Evolutionary conservation across 2,797 vertebrate species (phyloP), one percentile per base, ranked within the genome.

Genomic region (Myripristis jacobus): DNA sequence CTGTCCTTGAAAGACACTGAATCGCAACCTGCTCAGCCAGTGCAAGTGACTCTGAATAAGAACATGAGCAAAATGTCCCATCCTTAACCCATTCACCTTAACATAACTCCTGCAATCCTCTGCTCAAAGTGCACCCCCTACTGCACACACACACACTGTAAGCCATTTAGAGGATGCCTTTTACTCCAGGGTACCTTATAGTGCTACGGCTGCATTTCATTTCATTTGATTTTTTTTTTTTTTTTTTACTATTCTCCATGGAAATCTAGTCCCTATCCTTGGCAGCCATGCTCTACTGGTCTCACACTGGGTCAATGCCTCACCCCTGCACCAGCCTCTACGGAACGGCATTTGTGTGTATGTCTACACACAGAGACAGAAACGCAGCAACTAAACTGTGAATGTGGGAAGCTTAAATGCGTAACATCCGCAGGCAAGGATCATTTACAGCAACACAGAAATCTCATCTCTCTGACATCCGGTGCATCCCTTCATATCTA

Each of bases 391-490:
- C 22, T 19, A 19, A 3, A 34, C 31, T 50, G 60, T 47, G 46
- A 64, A 75, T 84, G 75, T 46, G 50, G 24, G 58, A 56, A 80
- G 29, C 72, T 46, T 11, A 53, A 60, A 70, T 77, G 77, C 66
- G 72, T 52, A 77, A 76, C 73, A 68, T 44, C 64, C 34, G 73
- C 27, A 53, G 62, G 56, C 44, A 12, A 13, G 55, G 68, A 87
- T 89, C 47, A 3, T 56, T 91, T 82, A 91, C 82, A 86, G 67
- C 48, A 81, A 60, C 64, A 69, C 43, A 46, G 66, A 78, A 75
- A 76, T 64, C 62, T 59, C 66, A 67, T 81, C 70, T 51, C 24
- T 36, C 61, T 34, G 46, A 78, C 87, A 84, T 90, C 84, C 87
- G 72, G 63, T 73, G 70, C 12, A 56, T 62, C 62, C 67, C 61